phyloP scores from a whole-genome alignment of 2,888 invertebrate species.

The Morpho achilles region DNA sequence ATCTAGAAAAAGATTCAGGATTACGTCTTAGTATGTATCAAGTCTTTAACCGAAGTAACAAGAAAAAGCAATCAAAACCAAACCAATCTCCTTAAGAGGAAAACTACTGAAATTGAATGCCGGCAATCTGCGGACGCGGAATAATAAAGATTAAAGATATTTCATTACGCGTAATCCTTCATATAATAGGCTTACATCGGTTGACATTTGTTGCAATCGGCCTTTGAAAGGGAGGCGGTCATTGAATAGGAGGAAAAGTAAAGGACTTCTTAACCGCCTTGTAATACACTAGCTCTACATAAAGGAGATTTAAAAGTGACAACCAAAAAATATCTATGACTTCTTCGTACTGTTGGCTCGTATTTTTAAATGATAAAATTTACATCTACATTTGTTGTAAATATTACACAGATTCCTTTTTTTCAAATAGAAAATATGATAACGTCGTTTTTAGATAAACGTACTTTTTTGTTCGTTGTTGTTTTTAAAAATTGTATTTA shows the following conservation, averaged over 20 bases:
- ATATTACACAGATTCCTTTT: no score
- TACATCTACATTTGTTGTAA: no score
- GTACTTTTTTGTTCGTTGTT: no score
- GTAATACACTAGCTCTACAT: constrained; percentile 16
- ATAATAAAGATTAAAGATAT: constrained; percentile 77
- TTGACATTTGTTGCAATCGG: constrained; percentile 68
- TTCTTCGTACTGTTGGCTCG: no score
- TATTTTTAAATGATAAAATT: no score
- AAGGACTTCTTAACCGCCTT: constrained; percentile 32
- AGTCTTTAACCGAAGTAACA: constrained; percentile 17
- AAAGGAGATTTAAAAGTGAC: background rate
- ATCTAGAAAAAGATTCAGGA: no score
- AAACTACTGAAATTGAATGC: constrained; percentile 40
- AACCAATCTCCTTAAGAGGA: constrained; percentile 30
- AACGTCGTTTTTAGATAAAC: no score
- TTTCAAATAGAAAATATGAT: no score
- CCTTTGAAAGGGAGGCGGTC: constrained; percentile 26
- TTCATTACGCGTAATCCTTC: constrained; percentile 72
- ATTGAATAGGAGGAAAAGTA: constrained; percentile 30
- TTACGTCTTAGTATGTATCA: background rate
- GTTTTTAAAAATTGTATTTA: no score
- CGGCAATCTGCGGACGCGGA: constrained; percentile 36
- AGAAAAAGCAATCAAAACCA: constrained; percentile 34
- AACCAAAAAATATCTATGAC: no score
- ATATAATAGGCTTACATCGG: constrained; percentile 66